These are phyloP conservation scores for Platanista minor DNA, from an alignment of 2,113 vertebrate genomes.

Conservation along the genomic window DNA sequence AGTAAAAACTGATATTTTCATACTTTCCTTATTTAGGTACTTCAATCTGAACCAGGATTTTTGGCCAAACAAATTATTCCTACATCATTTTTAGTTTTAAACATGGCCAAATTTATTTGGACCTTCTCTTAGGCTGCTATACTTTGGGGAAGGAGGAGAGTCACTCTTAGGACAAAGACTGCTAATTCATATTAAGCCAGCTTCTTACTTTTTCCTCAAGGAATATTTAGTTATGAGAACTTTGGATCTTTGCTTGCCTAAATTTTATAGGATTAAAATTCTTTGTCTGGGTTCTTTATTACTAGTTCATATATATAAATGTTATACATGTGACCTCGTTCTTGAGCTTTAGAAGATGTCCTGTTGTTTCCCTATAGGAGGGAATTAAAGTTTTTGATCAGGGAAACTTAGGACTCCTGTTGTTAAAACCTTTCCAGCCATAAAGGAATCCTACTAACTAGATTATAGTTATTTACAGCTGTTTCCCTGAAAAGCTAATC, in stretches of 20 bases:
- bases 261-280: conserved; percentile 59
- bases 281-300: conserved; percentile 37
- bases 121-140: not conserved
- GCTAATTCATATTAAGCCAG: not conserved
- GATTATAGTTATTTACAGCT: conserved; percentile 60
- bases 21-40: not conserved
- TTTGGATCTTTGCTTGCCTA: conserved; percentile 17
- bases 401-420: conserved; percentile 3
- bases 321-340: conserved; percentile 22
- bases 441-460: conserved; percentile 60
- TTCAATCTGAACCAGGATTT: not conserved
- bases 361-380: not conserved
- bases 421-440: conserved; percentile 58
- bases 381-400: conserved; percentile 55
- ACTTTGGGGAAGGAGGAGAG: not conserved
- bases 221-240: conserved; percentile 27
- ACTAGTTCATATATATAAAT: conserved; percentile 16
- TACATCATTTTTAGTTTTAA: conserved; percentile 2
- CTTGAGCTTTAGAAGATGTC: conserved; percentile 30
- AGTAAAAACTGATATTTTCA: not conserved
- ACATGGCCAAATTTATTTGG: not conserved
- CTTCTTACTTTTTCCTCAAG: not conserved
- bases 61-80: not conserved
- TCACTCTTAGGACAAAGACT: not conserved
- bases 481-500: conserved; percentile 55